Conservation (phyloP, 2,797 vertebrate genomes). For the Clangula hyemalis region DNA sequence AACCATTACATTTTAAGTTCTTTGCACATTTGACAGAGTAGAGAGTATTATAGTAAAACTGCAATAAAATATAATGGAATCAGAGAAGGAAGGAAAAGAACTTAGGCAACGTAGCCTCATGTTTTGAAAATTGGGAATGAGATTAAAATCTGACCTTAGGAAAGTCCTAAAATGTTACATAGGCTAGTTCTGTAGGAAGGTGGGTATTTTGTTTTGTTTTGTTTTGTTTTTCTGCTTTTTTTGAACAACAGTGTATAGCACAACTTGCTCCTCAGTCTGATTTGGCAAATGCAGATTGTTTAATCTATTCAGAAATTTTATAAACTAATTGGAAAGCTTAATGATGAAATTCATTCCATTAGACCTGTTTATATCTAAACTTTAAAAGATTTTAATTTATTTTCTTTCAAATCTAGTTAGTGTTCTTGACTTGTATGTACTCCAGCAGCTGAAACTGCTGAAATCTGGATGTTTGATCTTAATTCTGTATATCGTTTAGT, state of each 20-base stretch:
- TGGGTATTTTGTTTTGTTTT: neutral
- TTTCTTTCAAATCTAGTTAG: neutral
- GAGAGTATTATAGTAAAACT: neutral
- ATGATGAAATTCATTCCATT: neutral
- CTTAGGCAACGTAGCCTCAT: neutral
- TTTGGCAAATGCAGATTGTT: neutral
- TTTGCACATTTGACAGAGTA: neutral
- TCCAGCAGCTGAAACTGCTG: neutral
- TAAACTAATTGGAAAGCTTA: neutral
- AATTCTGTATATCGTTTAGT: neutral
- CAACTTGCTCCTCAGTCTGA: neutral
- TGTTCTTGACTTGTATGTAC: neutral
- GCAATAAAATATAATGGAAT: neutral
- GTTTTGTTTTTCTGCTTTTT: rapidly evolving
- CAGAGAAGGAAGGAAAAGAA: neutral
- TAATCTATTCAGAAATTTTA: neutral
- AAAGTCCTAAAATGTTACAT: neutral
- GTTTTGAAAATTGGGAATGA: neutral
- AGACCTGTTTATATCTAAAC: neutral
- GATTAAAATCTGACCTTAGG: neutral
- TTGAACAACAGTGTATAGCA: neutral
- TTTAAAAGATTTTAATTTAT: neutral
- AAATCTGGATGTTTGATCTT: neutral
- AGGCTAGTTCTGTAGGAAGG: neutral
- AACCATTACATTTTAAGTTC: neutral